Conservation (phyloP, 1,140 invertebrate genomes). For the Goniozus legneri region DNA sequence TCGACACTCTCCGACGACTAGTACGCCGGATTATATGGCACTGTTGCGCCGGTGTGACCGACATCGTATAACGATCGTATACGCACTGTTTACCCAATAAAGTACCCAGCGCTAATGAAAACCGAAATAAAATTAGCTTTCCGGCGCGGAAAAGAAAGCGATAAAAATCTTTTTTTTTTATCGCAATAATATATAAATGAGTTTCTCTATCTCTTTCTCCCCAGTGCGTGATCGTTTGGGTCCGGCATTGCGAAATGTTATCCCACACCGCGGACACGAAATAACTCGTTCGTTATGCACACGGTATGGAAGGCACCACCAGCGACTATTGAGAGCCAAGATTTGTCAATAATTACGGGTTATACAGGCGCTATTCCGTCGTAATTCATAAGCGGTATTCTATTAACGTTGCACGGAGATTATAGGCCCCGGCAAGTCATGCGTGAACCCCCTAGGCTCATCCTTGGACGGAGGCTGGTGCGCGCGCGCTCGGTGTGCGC, state of each 20-base stretch:
- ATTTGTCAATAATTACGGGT: conserved; percentile 37
- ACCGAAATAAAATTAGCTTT: no score
- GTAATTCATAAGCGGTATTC: conserved; percentile 41
- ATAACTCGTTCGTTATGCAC: conserved; percentile 12
- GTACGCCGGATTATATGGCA: conserved; percentile 1
- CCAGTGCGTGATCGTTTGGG: no score
- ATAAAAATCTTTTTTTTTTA: no score
- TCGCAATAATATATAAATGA: no score
- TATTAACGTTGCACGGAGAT: conserved; percentile 34
- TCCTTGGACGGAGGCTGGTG: conserved; percentile 2
- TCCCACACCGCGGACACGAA: no score
- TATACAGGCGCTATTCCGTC: conserved; percentile 16
- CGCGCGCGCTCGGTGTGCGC: not conserved
- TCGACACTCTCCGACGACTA: conserved; percentile 28
- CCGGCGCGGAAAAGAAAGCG: no score
- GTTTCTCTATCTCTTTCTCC: no score
- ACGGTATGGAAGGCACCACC: not conserved
- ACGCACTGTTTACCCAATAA: no score
- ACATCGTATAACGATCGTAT: no score
- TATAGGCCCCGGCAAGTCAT: conserved; percentile 22
- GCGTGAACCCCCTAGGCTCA: conserved; percentile 13
- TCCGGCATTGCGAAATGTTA: no score
- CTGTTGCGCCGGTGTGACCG: conserved; percentile 17
- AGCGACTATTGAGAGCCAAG: conserved; percentile 13
- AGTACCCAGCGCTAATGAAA: no score